Conservation (phyloP, 2,888 invertebrate species). For the Galeruca laticollis region DNA sequence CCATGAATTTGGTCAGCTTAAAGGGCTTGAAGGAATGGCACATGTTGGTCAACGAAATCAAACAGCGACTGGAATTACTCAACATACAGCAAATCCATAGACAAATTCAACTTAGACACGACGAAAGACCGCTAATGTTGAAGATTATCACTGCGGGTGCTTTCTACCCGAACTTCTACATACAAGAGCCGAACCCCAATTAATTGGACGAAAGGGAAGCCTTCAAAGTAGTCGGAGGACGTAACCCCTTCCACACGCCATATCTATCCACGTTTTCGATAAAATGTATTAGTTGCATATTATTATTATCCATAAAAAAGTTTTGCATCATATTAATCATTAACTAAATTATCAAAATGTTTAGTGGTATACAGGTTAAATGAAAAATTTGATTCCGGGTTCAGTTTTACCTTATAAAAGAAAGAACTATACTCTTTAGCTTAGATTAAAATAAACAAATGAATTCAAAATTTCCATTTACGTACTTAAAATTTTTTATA, state of each 20-base stretch:
- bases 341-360: no score
- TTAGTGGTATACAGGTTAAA: no score
- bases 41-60: slow-evolving; percentile 79
- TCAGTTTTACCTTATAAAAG: no score
- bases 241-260: slow-evolving; percentile 83
- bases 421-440: no score
- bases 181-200: slow-evolving; percentile 69
- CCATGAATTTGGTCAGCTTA: slow-evolving; percentile 76
- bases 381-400: no score
- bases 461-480: no score
- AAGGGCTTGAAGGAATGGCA: slow-evolving; percentile 81
- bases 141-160: slow-evolving; percentile 88
- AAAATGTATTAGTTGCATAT: no score
- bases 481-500: no score
- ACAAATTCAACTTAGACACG: slow-evolving; percentile 64
- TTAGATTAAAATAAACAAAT: no score
- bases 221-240: slow-evolving; percentile 75
- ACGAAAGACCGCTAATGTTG: slow-evolving; percentile 73
- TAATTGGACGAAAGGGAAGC: slow-evolving; percentile 76
- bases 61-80: slow-evolving; percentile 70
- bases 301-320: no score
- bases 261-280: no score
- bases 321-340: no score
- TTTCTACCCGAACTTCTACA: slow-evolving; percentile 94
- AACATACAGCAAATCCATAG: slow-evolving; percentile 72